Evolutionary conservation across 2,113 vertebrate species (phyloP), one percentile per base, ranked within the genome.

Genomic region (Siniperca knerii): DNA sequence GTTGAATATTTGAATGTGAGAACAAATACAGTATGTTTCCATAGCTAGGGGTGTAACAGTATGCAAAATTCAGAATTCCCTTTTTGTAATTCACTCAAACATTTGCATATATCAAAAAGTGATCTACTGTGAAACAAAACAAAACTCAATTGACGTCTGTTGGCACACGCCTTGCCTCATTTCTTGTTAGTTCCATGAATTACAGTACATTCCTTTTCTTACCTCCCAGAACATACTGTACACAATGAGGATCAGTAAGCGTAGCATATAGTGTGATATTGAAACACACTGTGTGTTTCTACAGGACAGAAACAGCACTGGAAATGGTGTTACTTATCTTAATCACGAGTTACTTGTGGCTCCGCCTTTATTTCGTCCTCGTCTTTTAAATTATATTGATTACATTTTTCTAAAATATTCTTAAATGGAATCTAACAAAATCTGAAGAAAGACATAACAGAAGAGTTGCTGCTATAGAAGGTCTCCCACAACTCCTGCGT

Each of bases 1-100:
- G 58, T 68, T 15, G n/a, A 70, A n/a, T 44, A 50, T 40, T 58
- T 55, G 11, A 84, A 16, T 55, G 46, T n/a, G 10, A 65, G 37
- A 35, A 42, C 8, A 46, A 54, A 54, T n/a, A 37, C 35, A 37
- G 35, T 37, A 6, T 37, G 57, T 58, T 48, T 54, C 33, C 25
- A 35, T 35, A 42, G 20, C 33, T 58, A 48, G 46, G 9, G 42
- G 18, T 62, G 29, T 29, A 40, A 58, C 7, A 37, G 23, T 11
- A 58, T 62, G 44, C 16, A 72, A 40, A 44, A 64, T 62, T 58
- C 12, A 40, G 20, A 74, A 62, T 18, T 40, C n/a, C 40, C 4
- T 20, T 60, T 58, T 48, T 66, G 9, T n/a, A 2, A 18, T 65
- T 35, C 18, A 5, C 57, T 54, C 48, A 23, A 4, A 48, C 73